These are phyloP conservation scores for Takifugu ocellatus DNA, from an alignment of 2,797 vertebrate species.

Conservation along the genomic window DNA sequence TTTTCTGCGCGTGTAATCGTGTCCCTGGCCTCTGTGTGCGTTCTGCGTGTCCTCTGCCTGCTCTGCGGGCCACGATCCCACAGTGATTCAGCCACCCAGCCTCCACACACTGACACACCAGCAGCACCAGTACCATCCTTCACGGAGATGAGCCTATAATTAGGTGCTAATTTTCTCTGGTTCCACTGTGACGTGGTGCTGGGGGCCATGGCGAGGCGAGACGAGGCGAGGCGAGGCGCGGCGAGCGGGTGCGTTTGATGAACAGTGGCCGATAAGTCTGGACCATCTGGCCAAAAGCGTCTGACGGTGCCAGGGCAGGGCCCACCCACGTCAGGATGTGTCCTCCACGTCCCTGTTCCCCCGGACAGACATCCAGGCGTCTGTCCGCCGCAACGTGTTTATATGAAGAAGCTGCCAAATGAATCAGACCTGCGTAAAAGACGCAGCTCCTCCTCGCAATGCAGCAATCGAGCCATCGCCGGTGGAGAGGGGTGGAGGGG, in stretches of 20 bases:
- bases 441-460: slow-evolving; percentile 28
- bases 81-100: slow-evolving; percentile 58
- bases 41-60: slow-evolving; percentile 36
- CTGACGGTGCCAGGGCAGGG: slow-evolving; percentile 42
- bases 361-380: slow-evolving; percentile 55
- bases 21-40: slow-evolving; percentile 21
- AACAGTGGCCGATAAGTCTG: slow-evolving; percentile 45
- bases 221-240: slow-evolving; percentile 37
- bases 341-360: slow-evolving; percentile 38
- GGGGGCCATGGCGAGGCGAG: slow-evolving; percentile 46
- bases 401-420: slow-evolving; percentile 59
- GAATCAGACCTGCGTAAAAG: slow-evolving; percentile 47
- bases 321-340: slow-evolving; percentile 54
- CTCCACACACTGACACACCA: slow-evolving; percentile 57
- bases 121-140: slow-evolving; percentile 56
- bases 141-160: slow-evolving; percentile 71
- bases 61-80: slow-evolving; percentile 35
- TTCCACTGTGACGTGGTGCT: slow-evolving; percentile 64
- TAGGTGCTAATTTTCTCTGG: slow-evolving; percentile 71
- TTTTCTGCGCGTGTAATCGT: slow-evolving; percentile 26
- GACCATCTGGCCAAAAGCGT: slow-evolving; percentile 65
- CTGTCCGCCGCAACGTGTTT: slow-evolving; percentile 69
- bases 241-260: slow-evolving; percentile 40
- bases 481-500: slow-evolving; percentile 22
- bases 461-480: slow-evolving; percentile 26